A percentile compares a stretch with the other conserved stretches of the same genome.
Conservation (phyloP, 2,797 vertebrate species). For the Ficedula albicollis region DNA sequence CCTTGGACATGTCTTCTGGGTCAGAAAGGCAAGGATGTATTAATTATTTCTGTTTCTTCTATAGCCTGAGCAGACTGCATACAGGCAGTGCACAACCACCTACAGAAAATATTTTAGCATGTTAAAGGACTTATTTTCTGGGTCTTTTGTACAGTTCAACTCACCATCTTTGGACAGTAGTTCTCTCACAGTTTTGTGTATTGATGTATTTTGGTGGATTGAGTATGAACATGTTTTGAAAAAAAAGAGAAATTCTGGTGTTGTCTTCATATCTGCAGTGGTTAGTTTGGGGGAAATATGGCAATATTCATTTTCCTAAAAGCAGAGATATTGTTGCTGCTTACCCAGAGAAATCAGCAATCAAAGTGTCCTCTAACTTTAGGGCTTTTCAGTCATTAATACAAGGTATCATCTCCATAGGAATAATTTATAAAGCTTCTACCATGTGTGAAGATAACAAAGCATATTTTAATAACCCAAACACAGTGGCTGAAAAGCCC, state of each 20-base stretch:
- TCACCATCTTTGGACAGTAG: neutral
- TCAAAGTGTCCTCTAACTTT: constrained; percentile 25
- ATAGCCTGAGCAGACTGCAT: neutral
- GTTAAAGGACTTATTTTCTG: neutral
- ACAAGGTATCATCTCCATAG: neutral
- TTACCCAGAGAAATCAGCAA: neutral
- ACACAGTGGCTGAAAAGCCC: neutral
- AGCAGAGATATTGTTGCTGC: neutral
- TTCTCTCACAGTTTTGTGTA: neutral
- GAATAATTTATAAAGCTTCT: constrained; percentile 40
- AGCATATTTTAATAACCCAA: constrained; percentile 49
- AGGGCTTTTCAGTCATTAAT: constrained; percentile 19
- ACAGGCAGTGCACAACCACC: neutral
- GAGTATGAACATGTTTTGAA: neutral
- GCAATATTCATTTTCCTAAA: neutral
- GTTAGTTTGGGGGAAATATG: neutral
- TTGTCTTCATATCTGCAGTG: neutral
- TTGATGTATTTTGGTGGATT: accelerated
- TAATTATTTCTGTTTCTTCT: neutral
- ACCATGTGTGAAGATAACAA: constrained; percentile 40
- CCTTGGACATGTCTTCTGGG: neutral
- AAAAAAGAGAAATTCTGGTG: neutral
- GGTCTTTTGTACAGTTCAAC: neutral
- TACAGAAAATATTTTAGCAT: neutral
- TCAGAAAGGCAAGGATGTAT: neutral